A percentile compares a stretch with the other conserved stretches of the same genome.
Evolutionary conservation across 2,797 vertebrate genomes (phyloP).

Genomic region (Alcedo atthis): DNA sequence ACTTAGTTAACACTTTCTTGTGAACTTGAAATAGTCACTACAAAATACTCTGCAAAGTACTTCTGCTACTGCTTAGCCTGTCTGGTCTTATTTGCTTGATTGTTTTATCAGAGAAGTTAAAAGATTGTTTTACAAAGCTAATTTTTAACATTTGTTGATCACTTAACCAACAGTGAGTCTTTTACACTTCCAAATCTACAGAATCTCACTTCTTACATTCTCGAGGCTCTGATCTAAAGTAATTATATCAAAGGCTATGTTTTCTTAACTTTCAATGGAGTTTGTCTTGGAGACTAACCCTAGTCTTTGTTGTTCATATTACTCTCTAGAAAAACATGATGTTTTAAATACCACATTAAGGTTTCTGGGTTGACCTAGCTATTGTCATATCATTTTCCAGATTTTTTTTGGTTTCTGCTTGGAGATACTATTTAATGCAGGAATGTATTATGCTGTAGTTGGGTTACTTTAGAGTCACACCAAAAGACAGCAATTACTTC

Average conservation of each 20-base stretch:
- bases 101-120: background rate
- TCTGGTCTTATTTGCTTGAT: background rate
- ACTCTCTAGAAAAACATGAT: background rate
- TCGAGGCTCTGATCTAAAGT: background rate
- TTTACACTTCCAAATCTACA: background rate
- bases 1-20: background rate
- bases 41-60: background rate
- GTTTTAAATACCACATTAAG: background rate
- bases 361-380: background rate
- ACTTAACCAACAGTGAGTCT: rapidly evolving
- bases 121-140: background rate
- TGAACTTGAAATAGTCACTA: background rate
- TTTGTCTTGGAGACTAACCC: background rate
- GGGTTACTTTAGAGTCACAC: background rate
- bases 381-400: background rate
- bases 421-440: background rate
- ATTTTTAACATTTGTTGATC: background rate
- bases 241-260: no score
- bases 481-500: background rate
- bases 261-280: background rate
- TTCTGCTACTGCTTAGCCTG: background rate
- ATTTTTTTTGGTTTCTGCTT: background rate
- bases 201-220: background rate
- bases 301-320: background rate
- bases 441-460: background rate